Evolutionary conservation across 2,888 invertebrate species (phyloP).

Genomic region (Empis stercorea): DNA sequence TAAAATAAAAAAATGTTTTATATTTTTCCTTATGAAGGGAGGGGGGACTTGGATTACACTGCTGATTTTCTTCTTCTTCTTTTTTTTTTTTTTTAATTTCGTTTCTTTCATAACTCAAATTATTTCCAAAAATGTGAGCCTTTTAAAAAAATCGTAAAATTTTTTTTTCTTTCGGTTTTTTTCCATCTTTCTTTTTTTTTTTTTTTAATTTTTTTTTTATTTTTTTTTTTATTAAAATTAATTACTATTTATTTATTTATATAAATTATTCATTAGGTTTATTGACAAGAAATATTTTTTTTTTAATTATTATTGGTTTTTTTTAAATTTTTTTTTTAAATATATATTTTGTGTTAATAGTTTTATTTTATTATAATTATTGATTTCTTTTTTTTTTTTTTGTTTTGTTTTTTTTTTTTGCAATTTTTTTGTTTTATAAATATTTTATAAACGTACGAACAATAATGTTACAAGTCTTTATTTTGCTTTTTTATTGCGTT

Average conservation of each 20-base stretch:
- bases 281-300: background rate
- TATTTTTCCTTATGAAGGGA: no score
- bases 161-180: background rate
- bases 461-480: constrained; percentile 32
- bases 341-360: constrained; percentile 6
- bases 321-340: background rate
- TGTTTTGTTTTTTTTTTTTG: constrained; percentile 12
- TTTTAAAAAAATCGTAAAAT: no score
- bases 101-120: no score
- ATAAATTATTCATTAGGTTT: background rate
- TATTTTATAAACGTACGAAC: constrained; percentile 23
- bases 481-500: constrained; percentile 32
- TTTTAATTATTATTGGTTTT: background rate
- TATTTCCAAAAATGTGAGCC: no score
- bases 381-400: constrained; percentile 9
- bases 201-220: background rate
- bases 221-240: background rate
- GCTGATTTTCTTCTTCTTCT: no score
- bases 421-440: constrained; percentile 11
- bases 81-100: no score
- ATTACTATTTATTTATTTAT: background rate
- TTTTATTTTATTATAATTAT: constrained; percentile 8
- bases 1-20: no score
- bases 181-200: background rate
- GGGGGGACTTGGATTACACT: no score